Conservation (phyloP, 2,888 invertebrate species). For the Tenthredo livida region DNA sequence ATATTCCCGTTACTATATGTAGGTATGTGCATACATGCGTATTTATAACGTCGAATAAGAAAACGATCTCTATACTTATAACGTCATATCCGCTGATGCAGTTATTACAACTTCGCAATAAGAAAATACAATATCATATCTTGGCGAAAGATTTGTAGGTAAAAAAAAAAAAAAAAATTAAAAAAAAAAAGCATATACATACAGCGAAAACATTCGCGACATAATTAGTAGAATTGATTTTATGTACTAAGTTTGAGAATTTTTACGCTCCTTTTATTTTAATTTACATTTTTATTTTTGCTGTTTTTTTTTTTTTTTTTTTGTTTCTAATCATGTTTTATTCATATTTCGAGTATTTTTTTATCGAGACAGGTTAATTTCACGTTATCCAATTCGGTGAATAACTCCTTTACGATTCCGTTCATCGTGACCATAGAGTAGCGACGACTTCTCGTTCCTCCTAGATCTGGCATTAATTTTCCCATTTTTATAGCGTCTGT, state of each 20-base stretch:
- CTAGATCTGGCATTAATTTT: slow-evolving; percentile 76
- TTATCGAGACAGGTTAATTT: slow-evolving; percentile 58
- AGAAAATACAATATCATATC: not conserved
- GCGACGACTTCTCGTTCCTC: slow-evolving; percentile 78
- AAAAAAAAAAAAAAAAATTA: not conserved
- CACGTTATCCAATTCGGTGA: slow-evolving; percentile 71
- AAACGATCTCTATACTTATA: too few species aligned
- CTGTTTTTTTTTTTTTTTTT: not conserved
- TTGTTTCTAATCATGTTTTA: not conserved
- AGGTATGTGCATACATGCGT: too few species aligned
- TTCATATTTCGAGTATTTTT: not conserved
- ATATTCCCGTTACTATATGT: too few species aligned
- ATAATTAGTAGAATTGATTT: not conserved
- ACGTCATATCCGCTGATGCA: not conserved
- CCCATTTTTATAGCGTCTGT: slow-evolving; percentile 78
- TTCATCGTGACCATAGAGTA: slow-evolving; percentile 79
- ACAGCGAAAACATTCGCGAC: not conserved
- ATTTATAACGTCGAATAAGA: not conserved
- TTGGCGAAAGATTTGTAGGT: not conserved
- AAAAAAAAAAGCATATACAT: not conserved
- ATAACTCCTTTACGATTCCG: slow-evolving; percentile 77
- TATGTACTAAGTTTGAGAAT: not conserved
- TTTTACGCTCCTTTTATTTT: not conserved
- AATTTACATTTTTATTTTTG: not conserved
- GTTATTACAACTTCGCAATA: not conserved